Percentiles rank a stretch among this genome's conserved stretches.
These are phyloP conservation scores for Patiria pectinifera DNA, from an alignment of 53 echinoderm and acorn worm genomes.

Conservation along the genomic window DNA sequence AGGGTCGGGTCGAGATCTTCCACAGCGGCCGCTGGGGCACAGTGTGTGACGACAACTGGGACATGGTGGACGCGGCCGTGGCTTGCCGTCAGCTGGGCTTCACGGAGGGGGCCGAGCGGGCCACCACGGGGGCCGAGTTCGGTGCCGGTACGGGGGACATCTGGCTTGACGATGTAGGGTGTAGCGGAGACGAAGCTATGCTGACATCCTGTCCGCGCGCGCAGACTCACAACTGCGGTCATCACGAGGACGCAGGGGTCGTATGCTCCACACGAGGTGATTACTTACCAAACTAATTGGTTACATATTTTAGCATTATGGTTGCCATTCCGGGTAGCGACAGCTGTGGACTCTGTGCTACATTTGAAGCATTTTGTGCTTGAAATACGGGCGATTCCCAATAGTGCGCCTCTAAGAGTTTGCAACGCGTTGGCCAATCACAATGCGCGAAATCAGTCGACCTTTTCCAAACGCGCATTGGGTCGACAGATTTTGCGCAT, in stretches of 20 bases:
- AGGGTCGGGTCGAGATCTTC: constrained; percentile 56
- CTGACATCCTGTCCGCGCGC: constrained; percentile 34
- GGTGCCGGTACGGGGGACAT: constrained; percentile 57
- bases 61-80: constrained; percentile 47
- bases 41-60: constrained; percentile 67
- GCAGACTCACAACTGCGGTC: constrained; percentile 24
- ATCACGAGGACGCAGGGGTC: constrained; percentile 58
- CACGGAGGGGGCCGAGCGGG: constrained; percentile 22
- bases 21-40: constrained; percentile 60
- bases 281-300: background rate
- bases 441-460: no score
- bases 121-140: background rate
- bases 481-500: no score
- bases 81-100: constrained; percentile 66
- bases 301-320: background rate
- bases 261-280: constrained; percentile 36
- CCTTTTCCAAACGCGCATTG: no score
- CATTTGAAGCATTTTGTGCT: no score
- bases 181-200: constrained; percentile 33
- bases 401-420: no score
- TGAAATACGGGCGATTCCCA: no score
- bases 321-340: no score
- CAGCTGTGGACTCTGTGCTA: no score
- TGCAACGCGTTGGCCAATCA: no score
- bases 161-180: constrained; percentile 53